These are phyloP conservation scores for Dendronephthya gigantea DNA, from an alignment of 64 coral and sea anemone species.

Conservation along the genomic window DNA sequence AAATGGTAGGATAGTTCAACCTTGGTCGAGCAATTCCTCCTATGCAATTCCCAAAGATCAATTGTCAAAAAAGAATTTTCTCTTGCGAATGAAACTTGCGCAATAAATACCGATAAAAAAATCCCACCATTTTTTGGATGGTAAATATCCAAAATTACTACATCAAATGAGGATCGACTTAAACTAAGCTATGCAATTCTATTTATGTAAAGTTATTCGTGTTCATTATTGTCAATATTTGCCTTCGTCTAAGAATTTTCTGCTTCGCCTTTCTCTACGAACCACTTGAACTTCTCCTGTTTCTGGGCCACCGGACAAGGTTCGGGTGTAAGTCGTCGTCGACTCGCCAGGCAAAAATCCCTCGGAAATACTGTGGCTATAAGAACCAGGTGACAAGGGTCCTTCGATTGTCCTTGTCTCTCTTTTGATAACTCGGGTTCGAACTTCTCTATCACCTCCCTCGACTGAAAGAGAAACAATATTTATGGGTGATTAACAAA, in stretches of 20 bases:
- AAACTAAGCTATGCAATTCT: neutral
- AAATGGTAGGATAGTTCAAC: no score
- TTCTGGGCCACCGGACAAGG: neutral
- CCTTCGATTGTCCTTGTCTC: neutral
- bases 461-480: neutral
- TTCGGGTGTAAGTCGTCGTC: neutral
- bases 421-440: neutral
- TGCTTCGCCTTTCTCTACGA: neutral
- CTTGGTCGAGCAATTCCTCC: no score
- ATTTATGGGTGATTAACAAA: no score
- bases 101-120: no score
- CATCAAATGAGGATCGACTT: neutral
- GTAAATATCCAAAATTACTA: neutral
- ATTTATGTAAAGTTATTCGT: neutral
- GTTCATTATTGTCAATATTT: neutral
- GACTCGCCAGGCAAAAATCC: neutral
- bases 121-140: neutral
- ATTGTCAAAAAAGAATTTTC: no score
- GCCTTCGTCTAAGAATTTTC: constrained; percentile 9
- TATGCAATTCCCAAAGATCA: no score
- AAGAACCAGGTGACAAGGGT: neutral
- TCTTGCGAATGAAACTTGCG: no score
- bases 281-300: neutral
- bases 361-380: neutral
- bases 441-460: neutral